Evolutionary conservation across 2,797 vertebrate species (phyloP).

Genomic region (Anguilla anguilla): DNA sequence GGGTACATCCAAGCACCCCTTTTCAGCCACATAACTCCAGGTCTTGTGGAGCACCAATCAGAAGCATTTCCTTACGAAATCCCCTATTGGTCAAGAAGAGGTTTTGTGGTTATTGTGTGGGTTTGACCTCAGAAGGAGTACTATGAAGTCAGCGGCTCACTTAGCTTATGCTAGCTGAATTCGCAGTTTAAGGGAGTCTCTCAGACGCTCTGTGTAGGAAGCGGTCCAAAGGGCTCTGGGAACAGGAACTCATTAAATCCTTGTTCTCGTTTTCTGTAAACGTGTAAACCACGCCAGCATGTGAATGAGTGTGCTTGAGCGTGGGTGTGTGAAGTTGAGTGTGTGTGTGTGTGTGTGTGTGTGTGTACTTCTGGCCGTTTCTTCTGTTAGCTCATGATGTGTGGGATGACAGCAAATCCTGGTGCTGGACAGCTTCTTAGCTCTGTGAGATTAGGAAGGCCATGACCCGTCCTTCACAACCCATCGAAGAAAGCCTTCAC

Average conservation of each 20-base stretch:
- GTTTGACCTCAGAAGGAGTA: not conserved
- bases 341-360: not conserved
- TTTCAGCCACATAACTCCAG: not conserved
- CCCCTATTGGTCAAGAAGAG: not conserved
- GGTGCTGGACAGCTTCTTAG: not conserved
- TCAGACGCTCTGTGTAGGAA: not conserved
- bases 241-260: not conserved
- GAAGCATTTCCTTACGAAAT: not conserved
- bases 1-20: not conserved
- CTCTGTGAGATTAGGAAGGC: not conserved
- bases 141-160: not conserved
- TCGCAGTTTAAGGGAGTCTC: not conserved
- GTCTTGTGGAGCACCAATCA: not conserved
- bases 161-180: not conserved
- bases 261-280: not conserved
- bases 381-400: not conserved
- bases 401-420: not conserved
- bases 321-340: not conserved
- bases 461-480: not conserved
- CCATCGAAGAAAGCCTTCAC: constrained; percentile 23
- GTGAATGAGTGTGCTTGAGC: not conserved
- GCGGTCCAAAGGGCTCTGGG: not conserved
- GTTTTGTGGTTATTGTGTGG: not conserved
- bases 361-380: not conserved
- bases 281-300: not conserved